phyloP scores from a whole-genome alignment of 2,797 vertebrate species.

The Brotula barbata region DNA sequence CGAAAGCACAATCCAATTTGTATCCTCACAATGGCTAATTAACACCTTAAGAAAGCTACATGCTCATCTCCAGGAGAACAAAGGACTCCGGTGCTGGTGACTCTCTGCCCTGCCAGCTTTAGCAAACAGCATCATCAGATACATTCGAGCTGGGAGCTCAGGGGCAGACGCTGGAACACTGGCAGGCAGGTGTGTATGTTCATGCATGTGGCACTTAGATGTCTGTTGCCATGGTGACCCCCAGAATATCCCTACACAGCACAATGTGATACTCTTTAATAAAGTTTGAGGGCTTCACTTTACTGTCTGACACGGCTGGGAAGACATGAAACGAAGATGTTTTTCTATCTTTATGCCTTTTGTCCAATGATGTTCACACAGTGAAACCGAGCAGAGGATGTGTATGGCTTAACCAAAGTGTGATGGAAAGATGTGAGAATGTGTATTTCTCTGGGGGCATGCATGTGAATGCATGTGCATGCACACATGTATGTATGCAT shows the following conservation, averaged over 20 bases:
- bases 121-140: conserved; percentile 50
- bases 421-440: no score
- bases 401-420: conserved; percentile 26
- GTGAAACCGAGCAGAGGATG: conserved; percentile 24
- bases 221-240: conserved; percentile 79
- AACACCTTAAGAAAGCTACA: conserved; percentile 58
- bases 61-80: conserved; percentile 54
- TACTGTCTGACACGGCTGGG: conserved; percentile 51
- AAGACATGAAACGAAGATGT: conserved; percentile 40
- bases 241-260: conserved; percentile 64
- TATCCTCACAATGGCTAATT: conserved; percentile 64
- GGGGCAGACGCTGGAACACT: conserved; percentile 55
- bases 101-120: conserved; percentile 58
- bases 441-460: no score
- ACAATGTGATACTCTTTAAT: conserved; percentile 70
- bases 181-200: conserved; percentile 66
- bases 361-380: conserved; percentile 15
- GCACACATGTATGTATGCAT: conserved; percentile 23
- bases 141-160: conserved; percentile 50
- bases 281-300: conserved; percentile 67
- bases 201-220: conserved; percentile 62
- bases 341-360: background rate
- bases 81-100: conserved; percentile 44
- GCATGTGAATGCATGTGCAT: conserved; percentile 35
- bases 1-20: conserved; percentile 50